Evolutionary conservation across 2,888 invertebrate genomes (phyloP).

Genomic region (Morpho deidamia): DNA sequence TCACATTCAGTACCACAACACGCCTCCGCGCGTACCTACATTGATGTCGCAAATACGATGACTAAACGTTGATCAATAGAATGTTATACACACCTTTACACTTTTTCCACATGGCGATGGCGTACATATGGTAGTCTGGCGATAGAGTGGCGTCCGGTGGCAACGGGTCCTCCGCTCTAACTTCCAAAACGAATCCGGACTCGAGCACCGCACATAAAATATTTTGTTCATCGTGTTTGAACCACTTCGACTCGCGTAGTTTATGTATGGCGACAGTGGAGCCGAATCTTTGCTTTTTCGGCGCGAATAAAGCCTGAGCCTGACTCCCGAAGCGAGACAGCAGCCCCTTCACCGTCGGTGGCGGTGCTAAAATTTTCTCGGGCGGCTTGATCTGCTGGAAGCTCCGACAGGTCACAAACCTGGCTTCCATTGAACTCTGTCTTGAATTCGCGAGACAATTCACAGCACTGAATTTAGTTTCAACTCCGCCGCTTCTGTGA

Average conservation of each 20-base stretch:
- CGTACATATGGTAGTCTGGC: slow-evolving; percentile 80
- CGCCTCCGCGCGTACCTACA: slow-evolving; percentile 39
- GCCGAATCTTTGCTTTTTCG: slow-evolving; percentile 75
- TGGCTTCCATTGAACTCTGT: slow-evolving; percentile 78
- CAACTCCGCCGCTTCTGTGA: slow-evolving; percentile 37
- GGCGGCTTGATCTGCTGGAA: slow-evolving; percentile 77
- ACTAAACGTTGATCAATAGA: slow-evolving; percentile 28
- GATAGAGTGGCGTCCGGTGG: slow-evolving; percentile 65
- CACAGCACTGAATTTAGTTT: slow-evolving; percentile 48
- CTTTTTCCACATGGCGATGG: slow-evolving; percentile 84
- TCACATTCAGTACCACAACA: slow-evolving; percentile 32
- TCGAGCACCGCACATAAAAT: slow-evolving; percentile 85
- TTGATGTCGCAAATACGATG: slow-evolving; percentile 35
- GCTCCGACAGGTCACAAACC: slow-evolving; percentile 77
- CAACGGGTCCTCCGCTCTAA: slow-evolving; percentile 70
- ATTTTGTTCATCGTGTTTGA: slow-evolving; percentile 83
- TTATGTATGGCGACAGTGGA: slow-evolving; percentile 85
- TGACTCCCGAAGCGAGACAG: slow-evolving; percentile 76
- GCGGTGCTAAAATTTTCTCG: slow-evolving; percentile 72
- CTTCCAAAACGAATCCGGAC: slow-evolving; percentile 84
- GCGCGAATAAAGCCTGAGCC: slow-evolving; percentile 74
- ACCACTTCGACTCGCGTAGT: slow-evolving; percentile 86
- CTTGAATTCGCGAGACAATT: slow-evolving; percentile 55
- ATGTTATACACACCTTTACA: slow-evolving; percentile 79
- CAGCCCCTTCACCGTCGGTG: slow-evolving; percentile 71